Base-by-base conservation (phyloP, 92 coral and sea anemone genomes). In the Zoanthus solanderi region DNA sequence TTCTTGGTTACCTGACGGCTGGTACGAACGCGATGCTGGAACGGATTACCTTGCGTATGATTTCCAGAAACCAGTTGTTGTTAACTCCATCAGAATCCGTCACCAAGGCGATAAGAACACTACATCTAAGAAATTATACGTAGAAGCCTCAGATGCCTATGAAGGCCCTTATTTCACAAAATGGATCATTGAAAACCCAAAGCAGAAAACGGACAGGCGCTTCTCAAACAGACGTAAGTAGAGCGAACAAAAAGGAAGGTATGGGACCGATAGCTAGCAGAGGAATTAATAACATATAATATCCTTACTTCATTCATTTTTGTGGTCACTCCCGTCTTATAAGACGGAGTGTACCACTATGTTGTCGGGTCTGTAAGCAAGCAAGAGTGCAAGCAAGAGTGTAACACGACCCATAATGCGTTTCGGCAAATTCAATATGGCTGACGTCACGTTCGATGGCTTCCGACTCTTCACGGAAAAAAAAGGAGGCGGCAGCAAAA, bases 1-100 rank as follows among this genome's bases (percentile, higher is more conserved):
- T n/a, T 93, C 92, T 72, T 97, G 99, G 99, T 72, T 97, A 23
- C 99, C 99, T 0, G 98, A 95, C 37, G 99, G 99, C 30, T 97
- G 99, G 99, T 95, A 93, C 88, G 94, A 94, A 34, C 92, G 98
- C 5, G 83, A 76, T 0, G 91, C 98, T 45, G 99, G 99, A 12
- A 89, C 89, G 58, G 99, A 97, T 76, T 97, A 94, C 83, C 84
- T 97, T 71, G 99, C 95, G 0, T 96, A 94, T 45, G 88, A 92
- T 75, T 97, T 97, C 75, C 79, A 77, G 2, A 75, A 83, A 7
- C 99, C 99, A 45, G 99, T 97, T 0, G 91, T 93, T 57, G 71
- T 97, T 17, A 94, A 93, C 76, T 89, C 99, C 0, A 79, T 97
- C 57, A 90, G 94, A 52, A 76, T 97, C 65, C 83, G 87, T 17